Percentiles rank a stretch among this genome's conserved stretches.
These are phyloP conservation scores for Pseudoips prasinana DNA, from an alignment of 2,888 invertebrate genomes.

Conservation along the genomic window DNA sequence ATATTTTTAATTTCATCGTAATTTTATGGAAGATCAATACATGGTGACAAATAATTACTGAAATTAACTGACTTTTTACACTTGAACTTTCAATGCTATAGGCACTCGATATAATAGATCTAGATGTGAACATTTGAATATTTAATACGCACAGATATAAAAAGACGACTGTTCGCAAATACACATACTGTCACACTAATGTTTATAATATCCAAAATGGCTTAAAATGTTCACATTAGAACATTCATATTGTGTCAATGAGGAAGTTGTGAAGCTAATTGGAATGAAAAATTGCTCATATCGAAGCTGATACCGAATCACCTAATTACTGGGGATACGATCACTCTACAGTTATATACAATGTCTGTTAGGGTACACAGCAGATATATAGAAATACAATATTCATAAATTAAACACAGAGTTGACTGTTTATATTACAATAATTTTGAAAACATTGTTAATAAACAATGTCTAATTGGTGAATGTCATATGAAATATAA, in stretches of 20 bases:
- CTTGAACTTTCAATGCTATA: conserved; percentile 79
- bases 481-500: conserved; percentile 38
- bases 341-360: conserved; percentile 76
- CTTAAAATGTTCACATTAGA: conserved; percentile 77
- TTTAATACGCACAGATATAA: conserved; percentile 73
- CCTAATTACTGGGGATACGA: conserved; percentile 67
- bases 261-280: conserved; percentile 67
- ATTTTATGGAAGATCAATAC: conserved; percentile 83
- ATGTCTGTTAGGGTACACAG: conserved; percentile 60
- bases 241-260: conserved; percentile 58
- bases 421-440: conserved; percentile 27
- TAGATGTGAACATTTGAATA: conserved; percentile 79
- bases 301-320: conserved; percentile 65
- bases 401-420: conserved; percentile 33
- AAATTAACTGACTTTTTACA: conserved; percentile 80
- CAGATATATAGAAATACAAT: conserved; percentile 51
- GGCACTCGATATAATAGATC: conserved; percentile 81
- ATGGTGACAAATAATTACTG: conserved; percentile 80
- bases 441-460: too few species aligned
- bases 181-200: conserved; percentile 69
- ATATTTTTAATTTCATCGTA: conserved; percentile 82
- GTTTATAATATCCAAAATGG: conserved; percentile 71
- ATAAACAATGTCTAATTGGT: conserved; percentile 66
- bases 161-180: conserved; percentile 70
- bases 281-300: conserved; percentile 65